Evolutionary conservation across 1,140 invertebrate species (phyloP), one percentile per base, ranked within the genome.

Genomic region (Heliconius congener): DNA sequence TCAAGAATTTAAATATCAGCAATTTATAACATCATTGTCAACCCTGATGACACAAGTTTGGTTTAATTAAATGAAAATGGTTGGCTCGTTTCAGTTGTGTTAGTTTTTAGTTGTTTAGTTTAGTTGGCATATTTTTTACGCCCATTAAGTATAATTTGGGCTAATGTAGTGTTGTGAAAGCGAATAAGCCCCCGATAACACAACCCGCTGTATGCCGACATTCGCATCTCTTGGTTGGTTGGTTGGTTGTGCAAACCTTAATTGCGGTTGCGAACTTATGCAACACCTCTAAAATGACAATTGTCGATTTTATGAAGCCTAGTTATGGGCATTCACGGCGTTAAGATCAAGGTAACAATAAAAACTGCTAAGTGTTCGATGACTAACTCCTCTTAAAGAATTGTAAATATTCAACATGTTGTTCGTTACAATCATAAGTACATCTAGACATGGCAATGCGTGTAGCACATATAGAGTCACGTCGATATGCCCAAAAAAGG

Each of bases 261-360:
- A 75, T 79, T 42, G 72, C 78, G 73, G 73, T 79, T 79, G 78
- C 42, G 57, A 42, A 66, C 34, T 79, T 79, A 74, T 71, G 57
- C 30, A 74, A 75, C 23, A 75, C 9, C 71, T 57, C 66, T 57
- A 37, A 71, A 74, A 75, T 75, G 18, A 75, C 34, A 50, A 71
- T 52, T 79, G 23, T 66, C 23, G 60, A 13, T 27, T 66, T 30
- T 66, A 66, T 72, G 71, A 39, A 19, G 71, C 34, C n/a, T 39
- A 16, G 11, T 13, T 66, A 66, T 66, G 60, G 5, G 60, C 27
- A 30, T 30, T 27, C 60, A 5, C 60, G 13, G 55, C 55, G 60
- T 70, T 71, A 71, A 76, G 23, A 76, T 76, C 57, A 76, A 76
- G 60, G 74, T 76, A 30, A 50, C 37, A 42, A 57, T 18, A 66